Percentiles rank a stretch among this genome's conserved stretches.
phyloP scores from a whole-genome alignment of 2,888 invertebrate genomes.

The Podabrus alpinus region DNA sequence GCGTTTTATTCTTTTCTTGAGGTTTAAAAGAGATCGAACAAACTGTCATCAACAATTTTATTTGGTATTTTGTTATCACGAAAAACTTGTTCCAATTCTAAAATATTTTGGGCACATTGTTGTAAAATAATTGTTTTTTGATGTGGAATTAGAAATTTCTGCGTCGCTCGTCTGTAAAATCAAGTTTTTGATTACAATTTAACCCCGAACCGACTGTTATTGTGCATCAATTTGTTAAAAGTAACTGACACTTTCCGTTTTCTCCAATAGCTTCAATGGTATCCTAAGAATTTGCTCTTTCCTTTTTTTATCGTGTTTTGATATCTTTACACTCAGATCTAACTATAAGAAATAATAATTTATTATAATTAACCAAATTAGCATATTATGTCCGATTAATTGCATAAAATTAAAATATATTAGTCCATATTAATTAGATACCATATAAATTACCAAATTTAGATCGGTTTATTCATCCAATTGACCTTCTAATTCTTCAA shows the following conservation, averaged over 20 bases:
- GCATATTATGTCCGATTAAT: background rate
- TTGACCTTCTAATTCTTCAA: background rate
- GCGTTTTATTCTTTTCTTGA: background rate
- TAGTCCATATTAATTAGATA: background rate
- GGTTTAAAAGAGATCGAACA: background rate
- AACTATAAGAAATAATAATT: background rate
- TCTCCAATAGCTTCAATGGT: background rate
- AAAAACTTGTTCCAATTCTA: background rate
- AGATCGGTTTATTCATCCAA: background rate
- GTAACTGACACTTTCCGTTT: background rate
- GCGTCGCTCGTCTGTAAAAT: background rate
- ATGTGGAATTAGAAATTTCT: background rate
- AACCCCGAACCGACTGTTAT: background rate
- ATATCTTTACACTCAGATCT: too few species aligned
- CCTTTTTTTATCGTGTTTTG: background rate
- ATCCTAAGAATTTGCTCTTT: background rate
- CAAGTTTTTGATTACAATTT: background rate
- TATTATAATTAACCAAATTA: background rate
- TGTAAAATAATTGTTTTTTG: background rate
- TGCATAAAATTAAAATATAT: background rate
- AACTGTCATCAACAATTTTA: background rate
- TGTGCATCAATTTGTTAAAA: background rate
- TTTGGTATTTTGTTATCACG: background rate
- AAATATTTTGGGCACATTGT: background rate
- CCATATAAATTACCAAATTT: background rate